phyloP scores from a whole-genome alignment of 2,797 vertebrate genomes.

The Labroides dimidiatus region DNA sequence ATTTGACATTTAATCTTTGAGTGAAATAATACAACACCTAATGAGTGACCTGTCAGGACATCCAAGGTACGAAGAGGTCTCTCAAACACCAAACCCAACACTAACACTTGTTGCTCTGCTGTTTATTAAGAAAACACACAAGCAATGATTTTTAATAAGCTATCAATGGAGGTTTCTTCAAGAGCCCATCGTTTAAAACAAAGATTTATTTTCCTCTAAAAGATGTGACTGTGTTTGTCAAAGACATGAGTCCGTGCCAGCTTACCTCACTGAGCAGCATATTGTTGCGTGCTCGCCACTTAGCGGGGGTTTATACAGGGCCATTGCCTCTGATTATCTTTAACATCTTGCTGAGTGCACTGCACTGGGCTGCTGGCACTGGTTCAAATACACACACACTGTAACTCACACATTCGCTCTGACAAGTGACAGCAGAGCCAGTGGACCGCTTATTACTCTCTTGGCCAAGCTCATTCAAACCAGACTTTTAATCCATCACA shows the following conservation, averaged over 20 bases:
- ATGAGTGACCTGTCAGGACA: too few relatives aligned
- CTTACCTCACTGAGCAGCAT: constrained; percentile 54
- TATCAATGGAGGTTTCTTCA: too few relatives aligned
- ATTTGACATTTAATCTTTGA: too few relatives aligned
- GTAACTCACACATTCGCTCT: constrained; percentile 9
- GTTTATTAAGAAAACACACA: too few relatives aligned
- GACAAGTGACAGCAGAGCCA: constrained; percentile 50
- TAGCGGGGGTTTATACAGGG: constrained; percentile 59
- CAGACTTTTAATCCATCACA: constrained; percentile 77
- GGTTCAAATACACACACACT: constrained; percentile 33
- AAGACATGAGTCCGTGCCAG: constrained; percentile 23
- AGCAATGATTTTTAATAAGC: too few relatives aligned
- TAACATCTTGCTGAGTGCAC: constrained; percentile 64
- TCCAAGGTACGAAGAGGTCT: too few relatives aligned
- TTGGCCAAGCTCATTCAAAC: constrained; percentile 65
- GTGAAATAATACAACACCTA: too few relatives aligned
- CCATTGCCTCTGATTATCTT: constrained; percentile 64
- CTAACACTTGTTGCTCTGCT: too few relatives aligned
- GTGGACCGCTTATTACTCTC: constrained; percentile 65
- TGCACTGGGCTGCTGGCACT: constrained; percentile 44
- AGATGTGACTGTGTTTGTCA: background rate
- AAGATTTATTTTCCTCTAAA: too few relatives aligned
- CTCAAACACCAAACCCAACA: too few relatives aligned
- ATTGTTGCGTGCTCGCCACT: constrained; percentile 55
- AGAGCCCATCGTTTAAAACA: too few relatives aligned